A percentile compares a stretch with the other conserved stretches of the same genome.
Evolutionary conservation across 1,140 invertebrate species (phyloP).

Genomic region (Drosophila baimaii): DNA sequence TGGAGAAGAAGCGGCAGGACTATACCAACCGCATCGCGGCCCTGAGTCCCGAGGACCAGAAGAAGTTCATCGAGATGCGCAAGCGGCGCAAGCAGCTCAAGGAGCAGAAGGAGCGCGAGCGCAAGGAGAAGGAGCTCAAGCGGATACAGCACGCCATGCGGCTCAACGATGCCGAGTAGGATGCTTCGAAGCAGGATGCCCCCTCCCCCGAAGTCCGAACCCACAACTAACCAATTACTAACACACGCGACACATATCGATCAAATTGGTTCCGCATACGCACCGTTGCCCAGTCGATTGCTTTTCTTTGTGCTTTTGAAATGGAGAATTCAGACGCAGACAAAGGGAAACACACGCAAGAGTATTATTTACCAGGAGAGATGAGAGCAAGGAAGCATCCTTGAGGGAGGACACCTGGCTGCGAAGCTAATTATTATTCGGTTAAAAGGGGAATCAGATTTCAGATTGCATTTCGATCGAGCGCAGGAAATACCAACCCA

Average conservation of each 20-base stretch:
- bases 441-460: slow-evolving; percentile 35
- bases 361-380: slow-evolving; percentile 70
- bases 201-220: not conserved
- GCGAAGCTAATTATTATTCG: slow-evolving; percentile 26
- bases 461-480: slow-evolving; percentile 52
- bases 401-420: slow-evolving; percentile 5
- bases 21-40: slow-evolving; percentile 59
- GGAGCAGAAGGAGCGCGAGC: slow-evolving; percentile 48
- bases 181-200: not conserved
- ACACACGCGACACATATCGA: slow-evolving; percentile 57
- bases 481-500: slow-evolving; percentile 28
- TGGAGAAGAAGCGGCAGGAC: slow-evolving; percentile 56
- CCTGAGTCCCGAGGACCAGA: slow-evolving; percentile 68
- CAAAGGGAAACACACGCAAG: slow-evolving; percentile 37
- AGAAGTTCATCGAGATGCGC: slow-evolving; percentile 74
- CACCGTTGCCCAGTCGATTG: slow-evolving; percentile 44
- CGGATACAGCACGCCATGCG: slow-evolving; percentile 73
- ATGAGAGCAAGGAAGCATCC: slow-evolving; percentile 15
- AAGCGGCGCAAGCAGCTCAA: slow-evolving; percentile 72
- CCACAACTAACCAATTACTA: slow-evolving; percentile 52
- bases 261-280: slow-evolving; percentile 47
- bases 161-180: slow-evolving; percentile 63
- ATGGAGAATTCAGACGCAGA: not conserved
- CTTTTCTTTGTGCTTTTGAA: slow-evolving; percentile 35
- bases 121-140: slow-evolving; percentile 65